Base-by-base conservation (phyloP, 1,140 invertebrate species). In the Brachionus calyciflorus region DNA sequence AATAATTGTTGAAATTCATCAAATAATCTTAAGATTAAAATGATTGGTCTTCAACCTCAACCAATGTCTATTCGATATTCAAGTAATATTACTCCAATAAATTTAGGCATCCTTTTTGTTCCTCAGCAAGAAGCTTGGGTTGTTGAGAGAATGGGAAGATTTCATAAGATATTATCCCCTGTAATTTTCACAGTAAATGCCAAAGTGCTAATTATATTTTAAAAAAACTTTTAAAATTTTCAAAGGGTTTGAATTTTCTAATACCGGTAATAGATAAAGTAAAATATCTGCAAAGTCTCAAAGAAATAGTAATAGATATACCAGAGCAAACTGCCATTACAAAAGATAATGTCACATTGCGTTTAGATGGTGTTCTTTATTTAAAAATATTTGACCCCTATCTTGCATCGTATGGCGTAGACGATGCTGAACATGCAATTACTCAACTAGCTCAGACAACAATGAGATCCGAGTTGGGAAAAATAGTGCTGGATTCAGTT, bases 81-180 rank as follows among this genome's bases (percentile, higher is more conserved):
- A 46, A 65, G 41, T n/a, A 65, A 65, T 65, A 14, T 12, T 2
- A 65, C 60, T 33, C 93, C 93, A 2, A 84, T 94, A 24, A 99
- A 99, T 85, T 96, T 94, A 28, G 86, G 94, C 65, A 87, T 99
- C 49, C 90, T 98, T 89, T 99, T 99, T 88, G 96, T 99, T 57
- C 96, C 96, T 6, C 95, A 98, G 84, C 96, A 98, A 89, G 95
- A 98, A 79, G 94, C 96, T 63, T 99, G 97, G 97, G 88, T 99
- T 78, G 91, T 99, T 0, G 96, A 99, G 86, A 87, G 96, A 82
- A 98, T 99, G 94, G 97, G 97, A 63, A 94, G 92, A 86, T 99
- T 94, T 86, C 88, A 93, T 82, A 89, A 91, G 85, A 92, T 96
- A 78, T 84, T 98, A 33, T 90, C 96, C 55, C 96, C 96, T 44